Evolutionary conservation across 2,888 invertebrate genomes (phyloP).

Genomic region (Pyrocoelia pectoralis): DNA sequence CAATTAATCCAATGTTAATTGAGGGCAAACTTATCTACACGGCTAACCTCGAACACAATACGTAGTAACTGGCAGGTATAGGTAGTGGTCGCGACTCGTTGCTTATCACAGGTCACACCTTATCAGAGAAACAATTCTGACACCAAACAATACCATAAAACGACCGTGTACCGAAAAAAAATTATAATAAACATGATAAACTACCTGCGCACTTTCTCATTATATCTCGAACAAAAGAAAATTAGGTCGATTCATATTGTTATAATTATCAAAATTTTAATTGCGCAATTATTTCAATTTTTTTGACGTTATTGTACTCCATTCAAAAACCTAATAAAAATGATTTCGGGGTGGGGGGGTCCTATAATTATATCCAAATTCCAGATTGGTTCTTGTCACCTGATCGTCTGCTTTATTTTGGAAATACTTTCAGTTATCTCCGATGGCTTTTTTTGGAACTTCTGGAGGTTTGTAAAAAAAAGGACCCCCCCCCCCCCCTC

Average conservation of each 20-base stretch:
- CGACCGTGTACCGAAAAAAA: slow-evolving; percentile 21
- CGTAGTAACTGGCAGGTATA: slow-evolving; percentile 36
- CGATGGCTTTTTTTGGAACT: too few species aligned
- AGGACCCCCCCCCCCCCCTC: too few species aligned
- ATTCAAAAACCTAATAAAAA: too few species aligned
- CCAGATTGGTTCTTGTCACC: too few species aligned
- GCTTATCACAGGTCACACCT: slow-evolving; percentile 38
- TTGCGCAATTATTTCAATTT: not conserved
- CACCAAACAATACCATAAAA: slow-evolving; percentile 29
- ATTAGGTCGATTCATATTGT: slow-evolving; percentile 6
- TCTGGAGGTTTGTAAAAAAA: too few species aligned
- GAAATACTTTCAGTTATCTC: too few species aligned
- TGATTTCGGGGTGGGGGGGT: too few species aligned
- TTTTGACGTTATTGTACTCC: not conserved
- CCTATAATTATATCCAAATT: too few species aligned
- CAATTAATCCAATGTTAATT: not conserved
- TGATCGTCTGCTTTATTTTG: too few species aligned
- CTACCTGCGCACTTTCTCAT: slow-evolving; percentile 26
- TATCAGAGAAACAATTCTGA: slow-evolving; percentile 35
- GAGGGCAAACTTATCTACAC: slow-evolving; percentile 23
- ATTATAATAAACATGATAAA: slow-evolving; percentile 25
- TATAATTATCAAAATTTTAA: not conserved
- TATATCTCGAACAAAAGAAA: slow-evolving; percentile 1
- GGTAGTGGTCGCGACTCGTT: slow-evolving; percentile 28
- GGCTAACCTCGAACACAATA: slow-evolving; percentile 27